These are phyloP conservation scores for Eucriotettix oculatus DNA, from an alignment of 2,888 invertebrate genomes.

Conservation along the genomic window DNA sequence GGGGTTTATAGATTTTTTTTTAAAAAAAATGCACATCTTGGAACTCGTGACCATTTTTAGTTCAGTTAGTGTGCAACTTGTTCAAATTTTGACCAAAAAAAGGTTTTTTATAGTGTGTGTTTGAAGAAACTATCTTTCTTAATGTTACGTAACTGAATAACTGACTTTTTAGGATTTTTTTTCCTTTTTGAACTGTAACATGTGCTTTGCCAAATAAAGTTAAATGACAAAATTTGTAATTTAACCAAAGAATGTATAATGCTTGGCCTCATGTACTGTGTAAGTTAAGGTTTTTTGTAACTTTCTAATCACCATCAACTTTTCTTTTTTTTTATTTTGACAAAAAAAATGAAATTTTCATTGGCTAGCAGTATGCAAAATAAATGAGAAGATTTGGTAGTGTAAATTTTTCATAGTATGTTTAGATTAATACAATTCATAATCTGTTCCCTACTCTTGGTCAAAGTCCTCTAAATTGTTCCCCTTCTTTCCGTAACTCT, in stretches of 20 bases:
- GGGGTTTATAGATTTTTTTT: too few species aligned
- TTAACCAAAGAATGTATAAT: not conserved
- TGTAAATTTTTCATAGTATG: too few species aligned
- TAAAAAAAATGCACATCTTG: too few species aligned
- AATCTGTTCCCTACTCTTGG: too few species aligned
- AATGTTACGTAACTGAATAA: not conserved
- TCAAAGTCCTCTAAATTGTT: too few species aligned
- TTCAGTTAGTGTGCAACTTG: not conserved
- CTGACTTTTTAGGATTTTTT: too few species aligned
- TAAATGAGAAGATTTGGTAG: too few species aligned
- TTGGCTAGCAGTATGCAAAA: not conserved
- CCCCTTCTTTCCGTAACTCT: too few species aligned
- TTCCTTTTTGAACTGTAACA: too few species aligned
- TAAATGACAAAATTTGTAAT: not conserved
- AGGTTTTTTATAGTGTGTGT: not conserved
- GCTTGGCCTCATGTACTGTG: not conserved
- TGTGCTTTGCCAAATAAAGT: not conserved
- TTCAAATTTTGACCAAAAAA: not conserved
- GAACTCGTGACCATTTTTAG: not conserved
- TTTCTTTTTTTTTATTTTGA: not conserved
- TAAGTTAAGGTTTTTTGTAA: slow-evolving; percentile 1
- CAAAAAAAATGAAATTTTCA: not conserved
- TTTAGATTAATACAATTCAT: too few species aligned
- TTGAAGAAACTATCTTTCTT: not conserved
- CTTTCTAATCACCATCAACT: not conserved